These are phyloP conservation scores for Cliona cf. orientalis DNA, from an alignment of 37 sponge, comb jelly and placozoan species.

Conservation along the genomic window DNA sequence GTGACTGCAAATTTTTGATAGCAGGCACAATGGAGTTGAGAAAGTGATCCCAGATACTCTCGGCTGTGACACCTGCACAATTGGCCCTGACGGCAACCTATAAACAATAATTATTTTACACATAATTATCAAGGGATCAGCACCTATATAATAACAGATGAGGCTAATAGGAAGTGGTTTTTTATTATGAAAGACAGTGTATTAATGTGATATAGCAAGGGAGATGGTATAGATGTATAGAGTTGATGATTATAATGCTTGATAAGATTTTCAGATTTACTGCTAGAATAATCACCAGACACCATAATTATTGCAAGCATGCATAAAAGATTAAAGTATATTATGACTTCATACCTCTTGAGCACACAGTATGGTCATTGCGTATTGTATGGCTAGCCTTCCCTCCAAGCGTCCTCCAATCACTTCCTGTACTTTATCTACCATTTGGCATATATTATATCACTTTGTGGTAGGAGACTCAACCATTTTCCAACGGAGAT, in stretches of 20 bases:
- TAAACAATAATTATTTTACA: not conserved
- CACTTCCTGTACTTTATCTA: not conserved
- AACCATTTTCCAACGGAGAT: not conserved
- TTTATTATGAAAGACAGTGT: no score
- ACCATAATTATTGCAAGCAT: no score
- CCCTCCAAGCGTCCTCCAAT: not conserved
- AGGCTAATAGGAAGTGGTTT: no score
- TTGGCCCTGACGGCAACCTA: not conserved
- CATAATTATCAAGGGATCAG: not conserved
- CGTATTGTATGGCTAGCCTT: conserved; percentile 27
- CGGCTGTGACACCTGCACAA: not conserved
- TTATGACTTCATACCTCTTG: conserved; percentile 4
- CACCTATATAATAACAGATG: no score
- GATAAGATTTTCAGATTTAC: no score
- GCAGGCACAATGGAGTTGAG: not conserved
- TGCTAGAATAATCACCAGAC: no score
- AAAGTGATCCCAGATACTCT: conserved; percentile 12
- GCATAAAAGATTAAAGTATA: not conserved
- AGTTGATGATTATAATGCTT: no score
- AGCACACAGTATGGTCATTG: conserved; percentile 5
- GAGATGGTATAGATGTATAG: no score
- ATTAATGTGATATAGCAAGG: no score
- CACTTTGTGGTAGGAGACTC: not conserved
- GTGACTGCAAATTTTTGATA: not conserved
- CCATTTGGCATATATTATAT: not conserved